Evolutionary conservation across 64 coral and sea anemone species (phyloP), one percentile per base, ranked within the genome.

Genomic region (Montipora capricornis): DNA sequence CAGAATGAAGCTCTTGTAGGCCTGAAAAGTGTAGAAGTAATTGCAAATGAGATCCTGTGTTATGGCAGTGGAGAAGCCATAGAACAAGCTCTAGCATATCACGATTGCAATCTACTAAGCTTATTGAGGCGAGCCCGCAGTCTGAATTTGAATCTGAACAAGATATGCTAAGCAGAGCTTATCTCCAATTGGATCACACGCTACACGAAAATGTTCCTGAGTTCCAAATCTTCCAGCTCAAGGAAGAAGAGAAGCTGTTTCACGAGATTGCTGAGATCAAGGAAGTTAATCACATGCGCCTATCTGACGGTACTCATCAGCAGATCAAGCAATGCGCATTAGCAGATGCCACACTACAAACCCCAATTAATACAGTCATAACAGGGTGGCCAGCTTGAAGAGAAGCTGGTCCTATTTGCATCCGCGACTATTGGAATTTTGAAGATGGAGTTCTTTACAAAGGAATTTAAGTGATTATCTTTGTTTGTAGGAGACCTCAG

Each of bases 341-440:
- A 26, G 26, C 26, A 55, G 5, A 55, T 55, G 52, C 9, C 52
- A 55, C 52, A 55, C 9, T 55, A 9, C 52, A 55, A 55, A 55
- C 52, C 52, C 52, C 9, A 5, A 55, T 55, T 5, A 55, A 9
- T 26, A 26, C 26, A 26, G 26, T 26, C 26, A 26, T 26, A 26
- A 26, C 26, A 1, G 26, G 26, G 26, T 26, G 26, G 26, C 26
- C 26, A 26, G 52, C 5, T 69, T 69, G 6, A 13, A 91, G 69
- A 6, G 50, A 91, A 58, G 90, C 82, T 70, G 48, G 74, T 2
- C 80, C 62, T 15, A 0, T 74, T 17, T 14, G 57, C 8, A 74
- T 92, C 13, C 57, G 24, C 13, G 80, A 91, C 46, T 92, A 55
- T 22, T 92, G 80, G 51, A 26, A 62, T 13, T 92, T 55, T 59